Evolutionary conservation across 2,888 invertebrate genomes (phyloP).

Genomic region (Scaptomyza polygonia): DNA sequence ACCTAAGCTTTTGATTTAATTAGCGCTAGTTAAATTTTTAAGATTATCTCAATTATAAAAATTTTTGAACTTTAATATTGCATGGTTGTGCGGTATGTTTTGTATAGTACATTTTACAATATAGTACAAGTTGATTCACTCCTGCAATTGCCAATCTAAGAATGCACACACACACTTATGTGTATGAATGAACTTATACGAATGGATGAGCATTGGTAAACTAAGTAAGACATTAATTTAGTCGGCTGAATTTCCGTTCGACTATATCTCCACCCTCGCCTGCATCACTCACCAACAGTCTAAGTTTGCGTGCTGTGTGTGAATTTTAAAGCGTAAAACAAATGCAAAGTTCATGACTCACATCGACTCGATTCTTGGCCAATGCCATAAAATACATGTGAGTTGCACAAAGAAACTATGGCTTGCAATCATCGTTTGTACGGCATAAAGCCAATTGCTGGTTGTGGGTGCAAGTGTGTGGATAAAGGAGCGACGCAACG

Average conservation of each 20-base stretch:
- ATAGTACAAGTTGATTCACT: not conserved
- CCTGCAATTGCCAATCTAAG: not conserved
- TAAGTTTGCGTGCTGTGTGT: conserved; percentile 61
- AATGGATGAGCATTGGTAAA: conserved; percentile 27
- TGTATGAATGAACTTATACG: conserved; percentile 5
- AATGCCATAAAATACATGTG: conserved; percentile 64
- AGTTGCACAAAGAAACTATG: conserved; percentile 23
- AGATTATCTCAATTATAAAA: not conserved
- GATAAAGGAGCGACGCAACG: conserved; percentile 3
- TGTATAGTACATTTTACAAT: too few relatives aligned
- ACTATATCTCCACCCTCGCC: conserved; percentile 4
- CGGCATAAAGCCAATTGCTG: conserved; percentile 31
- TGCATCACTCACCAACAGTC: conserved; percentile 24
- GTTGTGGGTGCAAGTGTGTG: conserved; percentile 22
- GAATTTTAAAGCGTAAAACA: conserved; percentile 62
- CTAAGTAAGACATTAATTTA: conserved; percentile 74
- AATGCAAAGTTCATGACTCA: conserved; percentile 69
- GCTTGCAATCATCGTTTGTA: conserved; percentile 41
- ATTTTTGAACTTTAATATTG: not conserved
- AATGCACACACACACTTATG: conserved; percentile 2
- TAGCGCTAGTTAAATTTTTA: not conserved
- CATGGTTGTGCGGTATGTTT: not conserved
- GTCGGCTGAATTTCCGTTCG: conserved; percentile 54
- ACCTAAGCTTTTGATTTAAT: not conserved
- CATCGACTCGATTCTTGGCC: conserved; percentile 55